phyloP scores from a whole-genome alignment of 2,113 vertebrate species.

The Tachuris rubrigastra region DNA sequence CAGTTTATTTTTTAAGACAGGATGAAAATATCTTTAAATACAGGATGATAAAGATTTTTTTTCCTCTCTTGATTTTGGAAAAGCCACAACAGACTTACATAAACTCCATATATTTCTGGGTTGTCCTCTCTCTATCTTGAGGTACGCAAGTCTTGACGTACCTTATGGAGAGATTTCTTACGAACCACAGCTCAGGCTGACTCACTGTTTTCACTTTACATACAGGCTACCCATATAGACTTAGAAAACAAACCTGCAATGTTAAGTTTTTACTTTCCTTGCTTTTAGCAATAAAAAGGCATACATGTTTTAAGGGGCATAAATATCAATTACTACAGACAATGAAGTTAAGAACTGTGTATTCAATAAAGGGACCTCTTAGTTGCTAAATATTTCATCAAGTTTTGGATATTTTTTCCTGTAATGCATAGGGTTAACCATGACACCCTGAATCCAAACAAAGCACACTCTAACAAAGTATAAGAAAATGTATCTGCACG shows the following conservation, averaged over 20 bases:
- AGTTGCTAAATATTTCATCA: not conserved
- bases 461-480: slow-evolving; percentile 15
- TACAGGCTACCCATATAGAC: not conserved
- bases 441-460: not conserved
- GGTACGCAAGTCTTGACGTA: not conserved
- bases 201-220: not conserved
- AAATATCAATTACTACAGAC: not conserved
- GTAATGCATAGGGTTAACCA: not conserved
- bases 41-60: not conserved
- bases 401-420: not conserved
- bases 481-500: not conserved
- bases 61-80: not conserved
- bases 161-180: not conserved
- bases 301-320: not conserved
- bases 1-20: not conserved
- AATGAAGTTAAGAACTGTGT: slow-evolving; percentile 39
- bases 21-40: not conserved
- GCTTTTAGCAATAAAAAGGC: not conserved
- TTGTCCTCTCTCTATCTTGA: not conserved
- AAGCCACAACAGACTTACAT: slow-evolving; percentile 10
- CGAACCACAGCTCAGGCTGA: not conserved
- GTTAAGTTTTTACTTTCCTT: not conserved
- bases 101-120: not conserved
- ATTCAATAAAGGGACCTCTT: not conserved
- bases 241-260: not conserved